A percentile compares a stretch with the other conserved stretches of the same genome.
phyloP scores from a whole-genome alignment of 1,140 invertebrate genomes.

The Eriosoma lanigerum region DNA sequence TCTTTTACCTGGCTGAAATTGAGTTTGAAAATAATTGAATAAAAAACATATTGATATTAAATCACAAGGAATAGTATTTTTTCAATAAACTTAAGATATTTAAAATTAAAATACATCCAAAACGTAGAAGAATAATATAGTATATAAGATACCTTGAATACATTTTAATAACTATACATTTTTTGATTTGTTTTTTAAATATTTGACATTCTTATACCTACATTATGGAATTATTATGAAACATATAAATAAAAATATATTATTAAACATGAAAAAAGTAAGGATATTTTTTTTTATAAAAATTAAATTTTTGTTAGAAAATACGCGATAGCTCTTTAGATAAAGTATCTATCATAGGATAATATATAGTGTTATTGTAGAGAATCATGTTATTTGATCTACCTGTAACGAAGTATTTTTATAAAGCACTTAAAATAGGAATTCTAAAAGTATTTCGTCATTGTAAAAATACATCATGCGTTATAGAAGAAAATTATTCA shows the following conservation, averaged over 20 bases:
- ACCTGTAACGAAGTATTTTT: not conserved
- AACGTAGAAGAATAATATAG: not conserved
- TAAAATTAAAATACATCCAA: not conserved
- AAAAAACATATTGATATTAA: not conserved
- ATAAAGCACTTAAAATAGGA: not conserved
- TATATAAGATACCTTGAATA: not conserved
- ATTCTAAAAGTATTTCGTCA: not conserved
- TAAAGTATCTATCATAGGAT: too few species aligned
- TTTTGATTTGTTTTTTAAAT: not conserved
- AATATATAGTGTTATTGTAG: not conserved
- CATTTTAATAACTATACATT: not conserved
- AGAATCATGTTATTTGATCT: not conserved
- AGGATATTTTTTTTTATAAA: too few species aligned
- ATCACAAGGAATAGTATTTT: not conserved
- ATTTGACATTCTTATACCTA: not conserved
- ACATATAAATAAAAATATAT: not conserved
- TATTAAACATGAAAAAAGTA: too few species aligned
- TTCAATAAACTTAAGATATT: not conserved
- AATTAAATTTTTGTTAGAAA: too few species aligned
- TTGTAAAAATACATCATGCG: not conserved
- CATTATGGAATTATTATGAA: not conserved
- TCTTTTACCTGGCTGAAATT: not conserved
- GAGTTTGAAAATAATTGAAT: not conserved
- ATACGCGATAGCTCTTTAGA: too few species aligned
- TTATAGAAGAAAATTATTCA: not conserved